Percentiles rank a stretch among this genome's conserved stretches.
Conservation (phyloP, 2,888 invertebrate genomes). For the Plebejus argus region DNA sequence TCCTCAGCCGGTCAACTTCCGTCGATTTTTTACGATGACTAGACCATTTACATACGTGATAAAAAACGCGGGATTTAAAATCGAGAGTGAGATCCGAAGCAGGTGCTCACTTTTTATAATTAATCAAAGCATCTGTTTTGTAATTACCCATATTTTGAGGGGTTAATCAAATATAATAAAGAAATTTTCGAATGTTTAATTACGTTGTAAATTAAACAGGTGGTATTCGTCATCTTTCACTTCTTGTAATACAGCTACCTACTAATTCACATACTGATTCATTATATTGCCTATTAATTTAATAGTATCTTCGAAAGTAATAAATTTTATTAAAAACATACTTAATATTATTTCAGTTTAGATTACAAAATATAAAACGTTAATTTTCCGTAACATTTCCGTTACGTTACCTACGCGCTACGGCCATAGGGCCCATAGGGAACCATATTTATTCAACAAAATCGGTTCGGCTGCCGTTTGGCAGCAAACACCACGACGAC, state of each 20-base stretch:
- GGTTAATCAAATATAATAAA: conserved; percentile 80
- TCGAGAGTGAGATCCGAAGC: conserved; percentile 71
- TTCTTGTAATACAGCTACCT: not conserved
- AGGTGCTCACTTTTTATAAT: conserved; percentile 74
- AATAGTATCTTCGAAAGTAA: too few relatives aligned
- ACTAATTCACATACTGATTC: not conserved
- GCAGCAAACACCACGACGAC: too few relatives aligned
- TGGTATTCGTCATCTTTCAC: not conserved
- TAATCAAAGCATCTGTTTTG: conserved; percentile 77
- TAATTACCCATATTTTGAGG: conserved; percentile 71
- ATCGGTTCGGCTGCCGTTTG: too few relatives aligned
- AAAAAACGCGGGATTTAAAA: conserved; percentile 25
- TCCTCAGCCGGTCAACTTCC: conserved; percentile 25
- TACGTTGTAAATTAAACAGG: conserved; percentile 42
- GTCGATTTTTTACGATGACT: conserved; percentile 30
- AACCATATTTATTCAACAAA: too few relatives aligned
- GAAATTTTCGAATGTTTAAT: conserved; percentile 57
- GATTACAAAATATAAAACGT: too few relatives aligned
- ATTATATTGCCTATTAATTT: not conserved
- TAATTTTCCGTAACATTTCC: too few relatives aligned
- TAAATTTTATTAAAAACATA: too few relatives aligned
- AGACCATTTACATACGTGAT: conserved; percentile 20
- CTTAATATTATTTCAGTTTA: too few relatives aligned
- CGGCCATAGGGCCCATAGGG: too few relatives aligned
- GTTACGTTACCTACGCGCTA: too few relatives aligned